Conservation (phyloP, 2,888 invertebrate species). For the Rhopalosiphum nymphaeae region DNA sequence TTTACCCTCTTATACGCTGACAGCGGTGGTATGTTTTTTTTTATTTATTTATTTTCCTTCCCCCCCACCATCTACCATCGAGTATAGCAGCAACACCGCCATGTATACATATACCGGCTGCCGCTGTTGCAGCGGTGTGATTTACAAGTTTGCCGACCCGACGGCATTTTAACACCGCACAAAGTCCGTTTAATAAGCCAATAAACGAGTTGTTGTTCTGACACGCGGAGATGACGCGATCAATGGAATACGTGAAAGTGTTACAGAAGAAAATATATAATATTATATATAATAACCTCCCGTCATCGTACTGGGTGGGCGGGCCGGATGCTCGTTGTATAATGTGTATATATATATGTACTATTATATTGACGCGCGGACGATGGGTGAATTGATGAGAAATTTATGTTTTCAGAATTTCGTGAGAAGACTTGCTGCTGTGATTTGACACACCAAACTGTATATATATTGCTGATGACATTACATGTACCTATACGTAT, state of each 20-base stretch:
- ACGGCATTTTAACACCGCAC: constrained; percentile 60
- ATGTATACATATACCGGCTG: constrained; percentile 29
- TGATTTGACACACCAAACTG: constrained; percentile 18
- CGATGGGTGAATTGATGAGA: constrained; percentile 56
- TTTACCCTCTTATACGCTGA: constrained; percentile 57
- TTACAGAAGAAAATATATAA: constrained; percentile 48
- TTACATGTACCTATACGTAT: not conserved
- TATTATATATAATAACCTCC: not conserved
- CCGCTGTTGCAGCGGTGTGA: constrained; percentile 32
- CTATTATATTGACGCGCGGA: not conserved
- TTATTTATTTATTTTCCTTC: constrained; percentile 5
- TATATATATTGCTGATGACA: not conserved
- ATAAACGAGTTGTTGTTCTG: constrained; percentile 64
- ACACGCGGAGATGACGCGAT: constrained; percentile 62
- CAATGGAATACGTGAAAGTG: constrained; percentile 64
- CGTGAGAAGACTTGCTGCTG: constrained; percentile 58
- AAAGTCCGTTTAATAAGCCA: constrained; percentile 65
- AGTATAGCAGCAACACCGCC: not conserved
- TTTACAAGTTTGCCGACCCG: constrained; percentile 63
- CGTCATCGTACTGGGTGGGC: not conserved
- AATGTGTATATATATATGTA: not conserved
- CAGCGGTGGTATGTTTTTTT: constrained; percentile 40
- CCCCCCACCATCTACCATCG: no score
- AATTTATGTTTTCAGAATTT: constrained; percentile 63
- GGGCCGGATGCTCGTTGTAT: constrained; percentile 13